Evolutionary conservation across 2,888 invertebrate genomes (phyloP).

Genomic region (Hanleya hanleyi): DNA sequence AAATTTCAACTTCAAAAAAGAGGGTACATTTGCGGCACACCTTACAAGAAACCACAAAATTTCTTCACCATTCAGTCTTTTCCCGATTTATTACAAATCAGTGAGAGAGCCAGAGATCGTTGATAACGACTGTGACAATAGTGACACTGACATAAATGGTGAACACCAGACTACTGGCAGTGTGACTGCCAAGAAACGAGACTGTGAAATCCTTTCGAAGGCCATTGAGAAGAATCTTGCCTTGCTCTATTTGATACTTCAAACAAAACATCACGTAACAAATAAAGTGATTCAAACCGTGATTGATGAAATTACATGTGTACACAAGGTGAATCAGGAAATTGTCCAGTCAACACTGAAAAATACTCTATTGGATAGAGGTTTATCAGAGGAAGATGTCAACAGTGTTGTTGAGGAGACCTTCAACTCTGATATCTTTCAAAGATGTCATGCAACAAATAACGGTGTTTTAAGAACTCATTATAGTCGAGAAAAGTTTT

Average conservation of each 20-base stretch:
- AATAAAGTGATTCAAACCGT: neutral
- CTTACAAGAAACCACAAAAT: conserved; percentile 1
- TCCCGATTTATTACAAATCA: too few species aligned
- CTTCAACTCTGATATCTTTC: neutral
- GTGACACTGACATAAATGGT: too few species aligned
- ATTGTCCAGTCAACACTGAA: neutral
- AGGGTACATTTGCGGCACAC: neutral
- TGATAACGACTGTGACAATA: too few species aligned
- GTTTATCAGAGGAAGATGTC: neutral
- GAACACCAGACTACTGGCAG: too few species aligned
- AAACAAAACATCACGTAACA: neutral
- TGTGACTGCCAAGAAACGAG: too few species aligned
- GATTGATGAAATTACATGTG: neutral
- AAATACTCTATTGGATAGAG: neutral
- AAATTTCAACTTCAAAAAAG: too few species aligned
- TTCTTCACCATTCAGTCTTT: too few species aligned
- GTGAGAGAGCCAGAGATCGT: too few species aligned
- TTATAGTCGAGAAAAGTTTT: conserved; percentile 13
- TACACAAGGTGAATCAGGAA: neutral
- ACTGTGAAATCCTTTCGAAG: neutral
- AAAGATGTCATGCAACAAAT: neutral
- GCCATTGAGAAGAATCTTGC: neutral
- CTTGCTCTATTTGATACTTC: neutral
- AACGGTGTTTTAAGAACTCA: conserved; percentile 4
- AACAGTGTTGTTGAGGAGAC: neutral